These are phyloP conservation scores for Sphaerophoria rueppellii DNA, from an alignment of 2,888 invertebrate species.

Conservation along the genomic window DNA sequence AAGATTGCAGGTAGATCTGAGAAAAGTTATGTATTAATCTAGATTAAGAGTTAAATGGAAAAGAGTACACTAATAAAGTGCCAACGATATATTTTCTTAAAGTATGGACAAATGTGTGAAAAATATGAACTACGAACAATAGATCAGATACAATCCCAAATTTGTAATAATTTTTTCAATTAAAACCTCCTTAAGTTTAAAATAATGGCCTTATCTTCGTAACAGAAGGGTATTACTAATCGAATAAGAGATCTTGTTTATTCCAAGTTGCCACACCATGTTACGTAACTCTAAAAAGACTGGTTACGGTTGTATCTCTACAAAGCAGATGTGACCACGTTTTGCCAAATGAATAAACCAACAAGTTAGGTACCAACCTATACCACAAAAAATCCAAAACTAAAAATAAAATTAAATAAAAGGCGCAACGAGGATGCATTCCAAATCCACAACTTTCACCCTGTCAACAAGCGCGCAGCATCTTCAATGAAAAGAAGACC, in stretches of 20 bases:
- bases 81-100: too few relatives aligned
- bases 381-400: too few relatives aligned
- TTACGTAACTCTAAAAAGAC: slow-evolving; percentile 41
- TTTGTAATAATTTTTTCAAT: too few relatives aligned
- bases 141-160: too few relatives aligned
- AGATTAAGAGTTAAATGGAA: too few relatives aligned
- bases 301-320: slow-evolving; percentile 24
- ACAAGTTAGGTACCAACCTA: not conserved
- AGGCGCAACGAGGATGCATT: slow-evolving; percentile 60
- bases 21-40: too few relatives aligned
- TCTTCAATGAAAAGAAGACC: slow-evolving; percentile 25
- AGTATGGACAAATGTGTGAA: too few relatives aligned
- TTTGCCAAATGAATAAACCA: slow-evolving; percentile 50
- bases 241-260: slow-evolving; percentile 39
- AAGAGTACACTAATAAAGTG: too few relatives aligned
- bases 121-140: too few relatives aligned
- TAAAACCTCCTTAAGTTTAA: not conserved
- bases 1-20: too few relatives aligned
- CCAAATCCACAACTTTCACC: slow-evolving; percentile 57
- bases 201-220: not conserved
- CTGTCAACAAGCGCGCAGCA: slow-evolving; percentile 25
- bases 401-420: slow-evolving; percentile 7
- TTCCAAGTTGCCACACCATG: slow-evolving; percentile 56
- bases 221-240: slow-evolving; percentile 25
- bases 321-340: slow-evolving; percentile 43